phyloP scores from a whole-genome alignment of 2,888 invertebrate genomes.

The Agriopis leucophaearia region DNA sequence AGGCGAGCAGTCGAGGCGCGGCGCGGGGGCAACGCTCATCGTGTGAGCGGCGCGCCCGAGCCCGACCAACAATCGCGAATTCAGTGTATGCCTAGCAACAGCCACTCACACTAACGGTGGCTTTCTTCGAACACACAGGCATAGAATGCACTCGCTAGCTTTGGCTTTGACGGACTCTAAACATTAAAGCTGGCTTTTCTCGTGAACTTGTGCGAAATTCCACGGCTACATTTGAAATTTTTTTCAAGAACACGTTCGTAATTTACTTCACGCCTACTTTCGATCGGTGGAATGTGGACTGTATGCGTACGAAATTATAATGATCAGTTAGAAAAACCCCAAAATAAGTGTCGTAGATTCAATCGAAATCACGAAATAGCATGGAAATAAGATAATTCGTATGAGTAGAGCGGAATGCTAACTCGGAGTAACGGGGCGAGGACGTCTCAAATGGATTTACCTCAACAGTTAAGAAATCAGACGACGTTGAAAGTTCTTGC shows the following conservation, averaged over 20 bases:
- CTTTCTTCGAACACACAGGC: constrained; percentile 71
- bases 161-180: constrained; percentile 66
- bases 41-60: constrained; percentile 80
- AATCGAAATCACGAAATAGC: constrained; percentile 70
- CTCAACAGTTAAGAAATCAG: constrained; percentile 77
- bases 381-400: constrained; percentile 78
- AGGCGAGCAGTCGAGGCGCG: constrained; percentile 47
- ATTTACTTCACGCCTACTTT: constrained; percentile 52
- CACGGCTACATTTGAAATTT: constrained; percentile 45
- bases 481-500: constrained; percentile 67
- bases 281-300: constrained; percentile 55
- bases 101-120: constrained; percentile 75
- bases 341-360: constrained; percentile 59
- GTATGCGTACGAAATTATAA: constrained; percentile 60
- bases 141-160: constrained; percentile 65
- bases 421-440: constrained; percentile 73
- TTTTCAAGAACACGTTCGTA: constrained; percentile 52
- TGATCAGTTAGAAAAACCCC: constrained; percentile 49
- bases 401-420: constrained; percentile 70
- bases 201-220: constrained; percentile 53
- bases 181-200: constrained; percentile 62
- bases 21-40: constrained; percentile 82
- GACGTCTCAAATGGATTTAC: constrained; percentile 76
- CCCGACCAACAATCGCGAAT: constrained; percentile 80
- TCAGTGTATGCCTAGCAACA: constrained; percentile 82